A percentile compares a stretch with the other conserved stretches of the same genome.
Evolutionary conservation across 2,888 invertebrate genomes (phyloP).

Genomic region (Eremobia ochroleuca): DNA sequence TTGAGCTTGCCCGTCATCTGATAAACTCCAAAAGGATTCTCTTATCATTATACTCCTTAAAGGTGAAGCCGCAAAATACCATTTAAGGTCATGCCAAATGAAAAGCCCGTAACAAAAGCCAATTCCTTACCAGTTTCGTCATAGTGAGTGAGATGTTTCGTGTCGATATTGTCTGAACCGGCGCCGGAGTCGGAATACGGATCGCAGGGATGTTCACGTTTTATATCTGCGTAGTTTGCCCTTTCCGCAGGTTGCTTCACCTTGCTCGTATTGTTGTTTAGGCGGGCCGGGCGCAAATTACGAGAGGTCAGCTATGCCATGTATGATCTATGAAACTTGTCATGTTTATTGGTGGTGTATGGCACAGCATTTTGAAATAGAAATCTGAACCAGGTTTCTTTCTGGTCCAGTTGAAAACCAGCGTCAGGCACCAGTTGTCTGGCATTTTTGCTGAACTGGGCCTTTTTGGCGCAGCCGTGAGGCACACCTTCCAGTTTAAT

Average conservation of each 20-base stretch:
- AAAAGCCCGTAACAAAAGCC: conserved; percentile 56
- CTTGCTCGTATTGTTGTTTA: conserved; percentile 86
- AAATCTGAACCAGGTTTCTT: background rate
- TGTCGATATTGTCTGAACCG: conserved; percentile 76
- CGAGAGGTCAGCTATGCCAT: conserved; percentile 66
- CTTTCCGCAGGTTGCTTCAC: conserved; percentile 88
- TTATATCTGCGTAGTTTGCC: conserved; percentile 87
- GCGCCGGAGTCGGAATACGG: conserved; percentile 79
- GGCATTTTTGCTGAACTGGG: no score
- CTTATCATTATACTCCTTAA: conserved; percentile 48
- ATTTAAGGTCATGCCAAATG: conserved; percentile 48
- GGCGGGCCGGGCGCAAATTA: conserved; percentile 76
- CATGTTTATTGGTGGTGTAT: conserved; percentile 48
- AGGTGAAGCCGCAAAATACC: conserved; percentile 52
- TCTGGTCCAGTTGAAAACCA: no score
- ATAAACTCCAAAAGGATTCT: conserved; percentile 44
- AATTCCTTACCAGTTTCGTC: conserved; percentile 84
- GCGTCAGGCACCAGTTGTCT: no score
- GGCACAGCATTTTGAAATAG: conserved; percentile 21
- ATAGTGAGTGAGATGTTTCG: conserved; percentile 74
- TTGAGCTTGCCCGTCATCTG: conserved; percentile 38
- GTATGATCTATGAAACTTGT: conserved; percentile 61
- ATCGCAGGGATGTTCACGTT: conserved; percentile 85
- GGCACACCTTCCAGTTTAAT: no score
- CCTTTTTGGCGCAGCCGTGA: no score